Conservation (phyloP, 2,888 invertebrate genomes). For the Cremastinae sp. region DNA sequence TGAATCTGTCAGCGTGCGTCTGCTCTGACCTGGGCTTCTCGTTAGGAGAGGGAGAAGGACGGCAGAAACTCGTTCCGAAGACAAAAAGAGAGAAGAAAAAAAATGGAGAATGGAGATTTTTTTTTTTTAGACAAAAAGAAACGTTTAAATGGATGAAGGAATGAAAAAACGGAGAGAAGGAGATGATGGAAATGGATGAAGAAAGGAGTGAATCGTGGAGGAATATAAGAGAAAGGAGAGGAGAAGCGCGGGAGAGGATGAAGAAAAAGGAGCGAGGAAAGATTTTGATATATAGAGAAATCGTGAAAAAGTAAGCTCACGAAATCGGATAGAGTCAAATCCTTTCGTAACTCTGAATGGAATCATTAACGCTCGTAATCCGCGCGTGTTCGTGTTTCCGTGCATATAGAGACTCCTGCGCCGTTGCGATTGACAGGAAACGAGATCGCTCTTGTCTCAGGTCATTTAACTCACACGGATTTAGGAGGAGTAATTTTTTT, state of each 20-base stretch:
- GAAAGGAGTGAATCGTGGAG: conserved; percentile 2
- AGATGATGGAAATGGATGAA: conserved; percentile 15
- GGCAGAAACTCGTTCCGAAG: conserved; percentile 10
- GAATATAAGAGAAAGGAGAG: background rate
- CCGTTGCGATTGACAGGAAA: background rate
- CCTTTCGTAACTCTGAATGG: conserved; percentile 20
- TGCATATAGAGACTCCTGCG: too few species aligned
- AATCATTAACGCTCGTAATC: conserved; percentile 11
- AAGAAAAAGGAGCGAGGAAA: background rate
- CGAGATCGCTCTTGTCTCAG: background rate
- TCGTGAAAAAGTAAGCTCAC: background rate
- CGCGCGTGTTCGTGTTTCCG: background rate
- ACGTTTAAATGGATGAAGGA: conserved; percentile 54
- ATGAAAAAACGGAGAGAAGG: conserved; percentile 40
- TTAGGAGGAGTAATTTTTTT: too few species aligned
- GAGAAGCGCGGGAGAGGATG: conserved; percentile 9
- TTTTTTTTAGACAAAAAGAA: conserved; percentile 1
- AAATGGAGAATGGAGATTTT: conserved; percentile 1
- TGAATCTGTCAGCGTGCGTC: conserved; percentile 58
- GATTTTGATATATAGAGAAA: background rate
- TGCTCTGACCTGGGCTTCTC: conserved; percentile 48
- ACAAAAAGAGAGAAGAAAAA: background rate
- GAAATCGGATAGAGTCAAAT: conserved; percentile 3
- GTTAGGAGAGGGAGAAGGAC: conserved; percentile 55
- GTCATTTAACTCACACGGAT: background rate